Base-by-base conservation (phyloP, 1,140 invertebrate species). In the Trachymyrmex cornetzi region DNA sequence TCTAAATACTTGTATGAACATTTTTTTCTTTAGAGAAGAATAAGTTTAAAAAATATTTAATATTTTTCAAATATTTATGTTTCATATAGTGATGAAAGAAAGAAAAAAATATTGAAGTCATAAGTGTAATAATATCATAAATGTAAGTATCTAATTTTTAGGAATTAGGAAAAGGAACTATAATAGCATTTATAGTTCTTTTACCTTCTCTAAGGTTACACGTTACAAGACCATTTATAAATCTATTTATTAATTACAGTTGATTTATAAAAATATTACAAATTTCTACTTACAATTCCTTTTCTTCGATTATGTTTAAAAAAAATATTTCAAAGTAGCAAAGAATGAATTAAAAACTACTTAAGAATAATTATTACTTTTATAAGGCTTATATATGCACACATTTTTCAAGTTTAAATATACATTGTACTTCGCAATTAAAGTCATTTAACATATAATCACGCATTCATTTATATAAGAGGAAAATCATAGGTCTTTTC, bases 141-240 rank as follows among this genome's bases (percentile, higher is more conserved):
- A 61, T 71, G 75, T 86, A 69, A 80, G 50, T 77, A 64, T 89
- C 59, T 81, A 81, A 89, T 89, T 57, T 89, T 85, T 61, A 69
- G 48, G 4, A 38, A 74, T 53, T 53, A 30, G 11, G 3, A 48
- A 75, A 48, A 72, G 44, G 44, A 34, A 22, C 38, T 34, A 61
- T 75, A 66, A 48, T 84, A 87, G 27, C 53, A 74, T 85, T 89
- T 88, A 50, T 44, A 44, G 38, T 44, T 44, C 38, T 44, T 44
- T 55, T 88, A 64, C 6, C 22, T 80, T 16, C 77, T 69, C 69
- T 81, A 81, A 81, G 50, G n/a, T 38, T 82, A 34, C 44, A 66
- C 3, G 57, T 74, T 89, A n/a, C 34, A 72, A 67, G 57, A 75
- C 12, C 63, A 66, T 38, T 85, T 72, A 77, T 59, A 30, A 71